Evolutionary conservation across 2,113 vertebrate species (phyloP), one percentile per base, ranked within the genome.

Genomic region (Onychostoma macrolepis): DNA sequence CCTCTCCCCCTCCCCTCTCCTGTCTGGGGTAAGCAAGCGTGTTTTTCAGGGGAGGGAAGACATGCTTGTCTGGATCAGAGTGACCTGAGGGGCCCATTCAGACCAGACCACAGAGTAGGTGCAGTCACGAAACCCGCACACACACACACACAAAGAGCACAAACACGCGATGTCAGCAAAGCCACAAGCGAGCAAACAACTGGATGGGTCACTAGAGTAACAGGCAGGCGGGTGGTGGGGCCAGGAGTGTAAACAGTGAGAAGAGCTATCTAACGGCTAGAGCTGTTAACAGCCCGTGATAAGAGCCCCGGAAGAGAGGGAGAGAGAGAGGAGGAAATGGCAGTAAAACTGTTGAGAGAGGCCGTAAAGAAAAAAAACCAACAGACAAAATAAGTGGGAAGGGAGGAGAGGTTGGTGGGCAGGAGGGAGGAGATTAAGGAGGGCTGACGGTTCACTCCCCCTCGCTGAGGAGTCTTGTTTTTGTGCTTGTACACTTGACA

Each of bases 401-500:
- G 19, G 85, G 63, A 80, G 45, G 69, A 43, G 30, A 75, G 43
- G 26, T 36, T 56, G 38, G 53, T 5, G 9, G 28, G 28, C 6
- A 63, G 61, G 58, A 56, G 48, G 79, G 76, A 76, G 36, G 58
- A 78, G 76, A 80, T 85, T 77, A 53, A 6, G 48, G 61, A 1
- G 58, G 82, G 85, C 61, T 87, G 80, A 81, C 4, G 13, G 26
- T 83, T 71, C 28, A 21, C 63, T 83, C 80, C 80, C 86, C 63
- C 19, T 30, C 30, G 6, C 24, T 72, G 53, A 65, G 75, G 87
- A 85, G 91, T 87, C 85, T 58, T 75, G 89, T 82, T 19, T 91
- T 86, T 78, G 87, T 92, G 91, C 85, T 91, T 90, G 90, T 93
- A 92, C 89, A 94, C 90, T 95, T 95, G 94, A 95, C 96, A 96